Conservation (phyloP, 2,888 invertebrate genomes). For the Tetragnatha montana region DNA sequence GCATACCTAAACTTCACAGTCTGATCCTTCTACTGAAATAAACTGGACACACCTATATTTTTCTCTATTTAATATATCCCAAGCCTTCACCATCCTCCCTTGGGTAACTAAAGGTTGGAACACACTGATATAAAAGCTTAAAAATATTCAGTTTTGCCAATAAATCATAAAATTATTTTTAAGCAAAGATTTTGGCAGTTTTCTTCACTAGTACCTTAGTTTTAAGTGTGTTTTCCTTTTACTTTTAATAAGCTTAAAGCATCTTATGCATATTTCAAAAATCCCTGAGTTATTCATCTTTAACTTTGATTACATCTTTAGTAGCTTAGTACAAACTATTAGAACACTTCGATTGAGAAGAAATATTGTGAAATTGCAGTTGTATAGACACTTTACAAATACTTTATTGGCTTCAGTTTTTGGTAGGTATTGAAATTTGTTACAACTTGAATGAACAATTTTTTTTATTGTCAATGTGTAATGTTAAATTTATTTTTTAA, state of each 20-base stretch:
- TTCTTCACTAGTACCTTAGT: no score
- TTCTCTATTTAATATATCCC: no score
- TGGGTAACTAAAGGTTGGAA: no score
- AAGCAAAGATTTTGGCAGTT: no score
- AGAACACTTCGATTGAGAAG: constrained; percentile 89
- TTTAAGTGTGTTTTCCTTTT: no score
- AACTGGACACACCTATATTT: no score
- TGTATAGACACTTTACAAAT: constrained; percentile 96
- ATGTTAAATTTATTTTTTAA: constrained; percentile 72
- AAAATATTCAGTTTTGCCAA: not conserved
- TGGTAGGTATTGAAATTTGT: constrained; percentile 74
- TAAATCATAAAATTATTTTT: no score
- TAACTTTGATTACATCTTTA: constrained; percentile 77
- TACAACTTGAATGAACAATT: not conserved
- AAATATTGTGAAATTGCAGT: constrained; percentile 90
- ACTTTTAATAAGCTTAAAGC: no score
- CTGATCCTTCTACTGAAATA: no score
- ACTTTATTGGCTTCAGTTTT: constrained; percentile 92
- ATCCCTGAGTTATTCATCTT: not conserved
- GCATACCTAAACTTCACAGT: no score
- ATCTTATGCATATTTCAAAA: no score
- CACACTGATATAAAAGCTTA: not conserved
- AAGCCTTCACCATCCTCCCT: no score
- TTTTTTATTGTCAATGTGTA: not conserved
- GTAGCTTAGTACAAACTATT: constrained; percentile 88